Evolutionary conservation across 1,140 invertebrate species (phyloP), one percentile per base, ranked within the genome.

Genomic region (Heliconius melpomene): DNA sequence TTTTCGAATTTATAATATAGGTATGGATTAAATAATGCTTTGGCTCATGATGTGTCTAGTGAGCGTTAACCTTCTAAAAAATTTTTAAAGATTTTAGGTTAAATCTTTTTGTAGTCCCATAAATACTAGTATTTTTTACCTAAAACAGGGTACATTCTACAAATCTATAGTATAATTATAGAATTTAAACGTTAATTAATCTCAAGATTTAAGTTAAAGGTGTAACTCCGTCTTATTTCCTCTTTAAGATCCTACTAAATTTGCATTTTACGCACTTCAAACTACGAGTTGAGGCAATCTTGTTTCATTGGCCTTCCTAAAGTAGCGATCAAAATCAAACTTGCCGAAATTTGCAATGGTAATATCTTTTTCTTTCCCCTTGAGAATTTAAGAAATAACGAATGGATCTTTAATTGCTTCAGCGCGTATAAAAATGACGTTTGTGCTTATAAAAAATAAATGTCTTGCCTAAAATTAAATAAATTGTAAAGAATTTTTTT

Each of bases 321-420:
- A 79, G 78, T 86, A 88, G 82, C 86, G 88, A 89, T 89, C 88
- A 87, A 86, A 91, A 91, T 90, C 89, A 90, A 91, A 91, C 88
- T 91, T 90, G 84, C 82, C 83, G 79, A 87, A 91, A 91, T 91
- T 91, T 91, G 90, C 88, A 91, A 90, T 89, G 88, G 89, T 85
- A 90, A 91, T 91, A 88, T 86, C 86, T 89, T 88, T 91, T 91
- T 89, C 89, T 91, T 90, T 90, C 85, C 87, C 88, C 90, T 91
- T 89, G 89, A 90, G 83, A 84, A 83, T 87, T 85, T 82, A 86
- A 86, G 85, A 83, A 86, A 86, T 86, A 86, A 88, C 84, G 85
- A 82, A 83, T 50, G 54, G 83, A 83, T 84, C 84, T 84, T 85
- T 85, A 86, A 87, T 84, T 88, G 87, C 83, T 87, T 88, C 85